Percentiles rank a stretch among this genome's conserved stretches.
Conservation (phyloP, 2,888 invertebrate genomes). For the Monochamus alternatus region DNA sequence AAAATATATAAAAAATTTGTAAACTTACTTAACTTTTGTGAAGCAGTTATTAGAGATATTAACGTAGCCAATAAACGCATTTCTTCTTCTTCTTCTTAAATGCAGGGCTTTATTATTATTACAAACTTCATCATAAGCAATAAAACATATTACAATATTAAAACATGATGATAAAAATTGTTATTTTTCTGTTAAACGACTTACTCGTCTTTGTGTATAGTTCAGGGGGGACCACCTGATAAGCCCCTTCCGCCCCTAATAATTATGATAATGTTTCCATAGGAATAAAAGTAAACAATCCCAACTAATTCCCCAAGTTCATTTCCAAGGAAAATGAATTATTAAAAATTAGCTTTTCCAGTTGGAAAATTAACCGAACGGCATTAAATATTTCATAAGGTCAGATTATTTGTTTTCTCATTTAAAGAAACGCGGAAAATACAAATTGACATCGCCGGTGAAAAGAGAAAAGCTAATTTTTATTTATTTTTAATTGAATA, state of each 20-base stretch:
- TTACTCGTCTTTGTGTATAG: no score
- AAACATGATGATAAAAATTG: no score
- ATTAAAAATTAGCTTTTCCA: constrained; percentile 57
- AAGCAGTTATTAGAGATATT: no score
- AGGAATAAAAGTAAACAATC: constrained; percentile 16
- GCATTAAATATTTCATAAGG: constrained; percentile 65
- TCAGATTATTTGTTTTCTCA: constrained; percentile 64
- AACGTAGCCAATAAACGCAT: no score
- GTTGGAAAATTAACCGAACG: constrained; percentile 64
- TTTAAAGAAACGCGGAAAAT: constrained; percentile 53
- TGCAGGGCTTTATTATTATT: no score
- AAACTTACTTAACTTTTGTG: no score
- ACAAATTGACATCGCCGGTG: constrained; percentile 58
- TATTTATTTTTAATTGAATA: constrained; percentile 51
- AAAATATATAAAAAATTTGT: no score
- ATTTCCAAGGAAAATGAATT: constrained; percentile 50
- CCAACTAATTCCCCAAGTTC: constrained; percentile 39
- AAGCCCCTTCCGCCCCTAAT: not conserved
- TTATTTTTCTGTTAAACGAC: no score
- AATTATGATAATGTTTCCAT: constrained; percentile 20
- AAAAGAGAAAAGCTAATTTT: constrained; percentile 59
- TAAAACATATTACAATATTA: no score
- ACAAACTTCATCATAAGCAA: no score
- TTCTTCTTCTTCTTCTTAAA: no score
- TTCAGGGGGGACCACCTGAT: no score